Evolutionary conservation across 2,113 vertebrate species (phyloP).

Genomic region (Chiloscyllium plagiosum): DNA sequence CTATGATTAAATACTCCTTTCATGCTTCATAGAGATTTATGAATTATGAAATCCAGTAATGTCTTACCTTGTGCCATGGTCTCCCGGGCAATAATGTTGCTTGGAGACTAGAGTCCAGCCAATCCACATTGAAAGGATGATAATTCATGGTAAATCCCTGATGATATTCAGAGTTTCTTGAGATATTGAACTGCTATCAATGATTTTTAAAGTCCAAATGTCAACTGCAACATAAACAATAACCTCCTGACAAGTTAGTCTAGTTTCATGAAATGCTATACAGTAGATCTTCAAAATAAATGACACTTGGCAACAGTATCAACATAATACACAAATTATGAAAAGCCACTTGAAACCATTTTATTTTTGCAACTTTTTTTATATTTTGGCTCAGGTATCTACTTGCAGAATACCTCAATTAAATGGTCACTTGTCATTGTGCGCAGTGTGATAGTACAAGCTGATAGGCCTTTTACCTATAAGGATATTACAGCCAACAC

Average conservation of each 20-base stretch:
- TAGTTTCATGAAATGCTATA: neutral
- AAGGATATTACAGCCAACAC: neutral
- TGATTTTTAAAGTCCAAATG: neutral
- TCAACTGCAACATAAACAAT: constrained; percentile 15
- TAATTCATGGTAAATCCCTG: neutral
- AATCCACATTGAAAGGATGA: constrained; percentile 33
- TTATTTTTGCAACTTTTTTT: neutral
- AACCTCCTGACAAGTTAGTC: neutral
- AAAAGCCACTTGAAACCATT: neutral
- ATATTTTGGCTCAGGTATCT: neutral
- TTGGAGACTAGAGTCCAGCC: constrained; percentile 42
- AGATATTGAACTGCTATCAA: neutral
- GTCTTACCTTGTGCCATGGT: constrained; percentile 45
- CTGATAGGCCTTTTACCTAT: neutral
- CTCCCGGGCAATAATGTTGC: constrained; percentile 44
- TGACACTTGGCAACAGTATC: neutral
- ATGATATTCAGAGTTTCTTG: neutral
- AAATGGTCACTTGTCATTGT: neutral
- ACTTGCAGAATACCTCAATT: neutral
- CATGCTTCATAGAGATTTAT: neutral
- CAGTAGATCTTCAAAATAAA: neutral
- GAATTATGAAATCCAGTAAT: neutral
- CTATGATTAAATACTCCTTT: neutral
- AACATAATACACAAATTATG: neutral
- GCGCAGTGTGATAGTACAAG: neutral